Base-by-base conservation (phyloP, 1,140 invertebrate genomes). In the Drosophila rhopaloa region DNA sequence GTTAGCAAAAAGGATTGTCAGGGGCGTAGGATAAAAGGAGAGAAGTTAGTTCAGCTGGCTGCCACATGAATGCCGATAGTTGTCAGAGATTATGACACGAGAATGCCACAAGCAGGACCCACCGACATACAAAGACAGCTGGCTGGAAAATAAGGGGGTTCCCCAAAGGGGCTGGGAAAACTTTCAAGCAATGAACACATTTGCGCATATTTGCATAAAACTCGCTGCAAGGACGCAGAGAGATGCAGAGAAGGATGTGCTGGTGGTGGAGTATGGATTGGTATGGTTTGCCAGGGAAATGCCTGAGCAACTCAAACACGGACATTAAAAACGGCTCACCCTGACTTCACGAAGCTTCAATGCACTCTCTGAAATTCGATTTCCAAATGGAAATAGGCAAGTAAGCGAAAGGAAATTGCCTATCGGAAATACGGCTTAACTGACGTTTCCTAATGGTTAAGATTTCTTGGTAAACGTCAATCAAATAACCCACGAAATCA, bases 11-110 rank as follows among this genome's bases (percentile, higher is more conserved):
- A 55, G 65, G 67, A 71, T 71, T 61, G 56, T 27, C 29, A 46
- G 14, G 5, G 27, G 27, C 29, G 44, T 5, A 10, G 14, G 48
- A 41, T 9, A 13, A 38, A 40, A 7, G 32, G 32, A 14, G n/a
- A 27, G 54, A 44, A 32, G 62, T 41, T 50, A 56, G 51, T 71
- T 71, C 58, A 65, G 55, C 58, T 60, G 56, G 63, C 46, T 82
- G 81, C 80, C 81, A 65, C 81, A 84, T 77, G 83, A 88, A 88
- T 86, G 83, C 84, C 84, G 72, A 86, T 86, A 86, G 79, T 88
- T 89, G 84, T 86, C 83, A 89, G 85, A 83, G 83, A 88, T 86
- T 88, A 86, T 86, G 84, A 86, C 83, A 86, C 84, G 67, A 88
- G 66, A 81, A 79, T 88, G 67, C 68, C 83, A 81, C 73, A 50